Evolutionary conservation across 2,113 vertebrate genomes (phyloP), one percentile per base, ranked within the genome.

Genomic region (Lasiurus borealis): DNA sequence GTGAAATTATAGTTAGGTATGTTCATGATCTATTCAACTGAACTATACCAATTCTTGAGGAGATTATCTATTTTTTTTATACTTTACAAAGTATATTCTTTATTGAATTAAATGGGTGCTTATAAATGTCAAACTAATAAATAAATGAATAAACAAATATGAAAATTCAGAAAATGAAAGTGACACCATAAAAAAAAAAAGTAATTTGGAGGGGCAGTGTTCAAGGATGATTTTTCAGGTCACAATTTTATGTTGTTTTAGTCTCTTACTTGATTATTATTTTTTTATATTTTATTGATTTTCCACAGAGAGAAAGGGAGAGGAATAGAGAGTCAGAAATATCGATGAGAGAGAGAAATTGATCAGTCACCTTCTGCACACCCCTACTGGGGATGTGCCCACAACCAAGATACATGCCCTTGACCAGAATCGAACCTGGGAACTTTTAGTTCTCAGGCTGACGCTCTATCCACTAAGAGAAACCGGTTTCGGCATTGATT

Each of bases 61-160:
- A 88, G 13, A 88, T 36, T 44, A 66, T 21, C 4, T 54, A 16
- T 14, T 1, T 27, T 2, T 2, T 88, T 93, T 52, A 4, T 64
- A 46, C 31, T 92, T 95, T 75, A 66, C 7, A 81, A 90, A 14
- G 9, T 54, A 21, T 57, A 68, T 46, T 0, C 34, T 34, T 59
- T 83, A 75, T 89, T 85, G 19, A 10, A 78, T 3, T 57, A 66
- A 94, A 71, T 25, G n/a, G 4, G 3, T 71, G 27, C 21, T 91
- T 9, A 77, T 77, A 31, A 76, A 80, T 59, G 8, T 57, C 82
- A n/a, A 75, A 64, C 71, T n/a, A 82, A 71, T 72, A 44, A 78
- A 72, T 62, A 87, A 78, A 71, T 66, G 23, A 84, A 87, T 87
- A 85, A 88, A 64, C 11, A 95, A 73, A 44, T 68, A 57, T 40